Evolutionary conservation across 2,113 vertebrate species (phyloP).

Genomic region (Brachyhypopomus occidentalis): DNA sequence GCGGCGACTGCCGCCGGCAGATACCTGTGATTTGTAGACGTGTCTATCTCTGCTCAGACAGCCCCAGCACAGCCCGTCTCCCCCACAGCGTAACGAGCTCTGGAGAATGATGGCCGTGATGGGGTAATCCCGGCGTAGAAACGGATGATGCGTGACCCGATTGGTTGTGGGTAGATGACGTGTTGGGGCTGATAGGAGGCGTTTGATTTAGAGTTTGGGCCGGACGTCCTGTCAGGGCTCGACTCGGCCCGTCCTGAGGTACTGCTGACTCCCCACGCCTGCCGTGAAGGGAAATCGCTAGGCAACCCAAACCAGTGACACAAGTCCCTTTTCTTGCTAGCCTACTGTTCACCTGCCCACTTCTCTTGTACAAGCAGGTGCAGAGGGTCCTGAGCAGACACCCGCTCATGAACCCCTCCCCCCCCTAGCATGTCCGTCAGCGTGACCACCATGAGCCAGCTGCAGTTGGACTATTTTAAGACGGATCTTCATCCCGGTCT

Average conservation of each 20-base stretch:
- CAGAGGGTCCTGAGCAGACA: not conserved
- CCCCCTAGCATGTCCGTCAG: not conserved
- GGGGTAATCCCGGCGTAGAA: not conserved
- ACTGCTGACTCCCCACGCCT: too few relatives aligned
- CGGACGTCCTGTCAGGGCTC: not conserved
- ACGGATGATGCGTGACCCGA: not conserved
- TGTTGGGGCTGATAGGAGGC: too few relatives aligned
- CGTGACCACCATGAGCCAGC: not conserved
- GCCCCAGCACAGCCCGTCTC: not conserved
- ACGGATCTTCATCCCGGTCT: not conserved
- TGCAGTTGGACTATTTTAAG: not conserved
- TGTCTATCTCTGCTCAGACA: not conserved
- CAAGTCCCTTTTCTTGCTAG: too few relatives aligned
- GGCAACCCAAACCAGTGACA: too few relatives aligned
- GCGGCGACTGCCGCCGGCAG: not conserved
- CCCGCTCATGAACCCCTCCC: not conserved
- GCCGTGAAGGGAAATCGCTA: too few relatives aligned
- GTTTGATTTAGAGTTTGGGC: not conserved
- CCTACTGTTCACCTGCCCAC: too few relatives aligned
- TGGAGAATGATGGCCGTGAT: not conserved
- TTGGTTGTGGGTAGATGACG: not conserved
- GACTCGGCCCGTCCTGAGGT: too few relatives aligned
- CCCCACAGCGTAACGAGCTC: not conserved
- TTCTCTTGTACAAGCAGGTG: not conserved
- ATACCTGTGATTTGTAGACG: conserved; percentile 6